Percentiles rank a stretch among this genome's conserved stretches.
These are phyloP conservation scores for Oncorhynchus nerka DNA, from an alignment of 2,113 vertebrate species.

Conservation along the genomic window DNA sequence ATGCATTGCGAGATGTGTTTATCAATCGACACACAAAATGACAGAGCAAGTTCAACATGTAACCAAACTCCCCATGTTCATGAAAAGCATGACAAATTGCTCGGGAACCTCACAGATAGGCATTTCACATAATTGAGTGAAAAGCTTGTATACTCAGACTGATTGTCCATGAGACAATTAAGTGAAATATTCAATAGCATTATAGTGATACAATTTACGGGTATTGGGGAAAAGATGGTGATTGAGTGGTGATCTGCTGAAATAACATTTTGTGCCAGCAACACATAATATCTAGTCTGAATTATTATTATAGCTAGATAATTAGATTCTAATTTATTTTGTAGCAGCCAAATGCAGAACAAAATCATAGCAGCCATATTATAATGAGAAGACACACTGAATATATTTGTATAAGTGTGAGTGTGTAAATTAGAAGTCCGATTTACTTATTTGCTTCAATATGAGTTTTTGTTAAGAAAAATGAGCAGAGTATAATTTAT, in stretches of 20 bases:
- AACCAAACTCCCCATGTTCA: neutral
- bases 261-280: neutral
- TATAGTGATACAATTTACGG: neutral
- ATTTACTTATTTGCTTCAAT: neutral
- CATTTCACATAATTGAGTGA: neutral
- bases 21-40: neutral
- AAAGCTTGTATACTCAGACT: neutral
- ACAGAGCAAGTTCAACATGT: neutral
- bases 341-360: neutral
- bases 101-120: neutral
- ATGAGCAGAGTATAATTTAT: neutral
- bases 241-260: neutral
- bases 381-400: neutral
- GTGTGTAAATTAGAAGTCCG: neutral
- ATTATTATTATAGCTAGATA: neutral
- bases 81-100: neutral
- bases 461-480: neutral
- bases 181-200: neutral
- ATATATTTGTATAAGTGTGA: neutral
- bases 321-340: neutral
- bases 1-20: neutral
- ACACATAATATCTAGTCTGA: neutral
- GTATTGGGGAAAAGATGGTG: neutral
- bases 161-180: neutral
- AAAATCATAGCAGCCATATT: neutral